phyloP scores from a whole-genome alignment of 2,113 vertebrate genomes.

The Lagopus leucura region DNA sequence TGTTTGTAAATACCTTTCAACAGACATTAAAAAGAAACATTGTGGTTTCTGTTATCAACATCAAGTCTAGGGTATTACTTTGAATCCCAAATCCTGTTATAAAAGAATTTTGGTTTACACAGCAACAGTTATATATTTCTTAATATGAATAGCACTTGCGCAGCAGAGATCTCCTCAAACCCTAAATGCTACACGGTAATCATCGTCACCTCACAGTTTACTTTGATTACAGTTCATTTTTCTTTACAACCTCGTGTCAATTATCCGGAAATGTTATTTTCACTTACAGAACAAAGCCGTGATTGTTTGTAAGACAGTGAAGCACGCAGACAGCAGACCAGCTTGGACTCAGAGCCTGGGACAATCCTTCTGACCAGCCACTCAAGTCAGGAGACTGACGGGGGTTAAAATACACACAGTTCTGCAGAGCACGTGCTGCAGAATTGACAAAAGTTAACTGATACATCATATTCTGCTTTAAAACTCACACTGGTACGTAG shows the following conservation, averaged over 20 bases:
- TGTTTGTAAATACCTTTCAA: neutral
- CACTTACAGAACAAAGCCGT: conserved; percentile 33
- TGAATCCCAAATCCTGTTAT: neutral
- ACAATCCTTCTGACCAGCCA: neutral
- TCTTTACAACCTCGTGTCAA: neutral
- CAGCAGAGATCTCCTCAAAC: neutral
- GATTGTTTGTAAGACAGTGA: conserved; percentile 49
- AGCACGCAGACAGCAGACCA: conserved; percentile 26
- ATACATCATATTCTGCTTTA: neutral
- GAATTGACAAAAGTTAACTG: neutral
- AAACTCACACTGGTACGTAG: neutral
- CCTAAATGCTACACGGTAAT: neutral
- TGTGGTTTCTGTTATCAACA: neutral
- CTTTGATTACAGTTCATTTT: neutral
- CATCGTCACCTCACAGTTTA: neutral
- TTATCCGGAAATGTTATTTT: conserved; percentile 43
- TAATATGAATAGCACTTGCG: neutral
- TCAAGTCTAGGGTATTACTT: neutral
- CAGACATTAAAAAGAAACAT: neutral
- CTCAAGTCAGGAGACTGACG: neutral
- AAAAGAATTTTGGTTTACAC: neutral
- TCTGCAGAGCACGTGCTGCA: neutral
- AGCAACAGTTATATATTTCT: neutral
- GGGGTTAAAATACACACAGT: conserved; percentile 21
- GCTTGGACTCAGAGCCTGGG: neutral